Percentiles rank a stretch among this genome's conserved stretches.
phyloP scores from a whole-genome alignment of 2,888 invertebrate species.

The Aplocera efformata region DNA sequence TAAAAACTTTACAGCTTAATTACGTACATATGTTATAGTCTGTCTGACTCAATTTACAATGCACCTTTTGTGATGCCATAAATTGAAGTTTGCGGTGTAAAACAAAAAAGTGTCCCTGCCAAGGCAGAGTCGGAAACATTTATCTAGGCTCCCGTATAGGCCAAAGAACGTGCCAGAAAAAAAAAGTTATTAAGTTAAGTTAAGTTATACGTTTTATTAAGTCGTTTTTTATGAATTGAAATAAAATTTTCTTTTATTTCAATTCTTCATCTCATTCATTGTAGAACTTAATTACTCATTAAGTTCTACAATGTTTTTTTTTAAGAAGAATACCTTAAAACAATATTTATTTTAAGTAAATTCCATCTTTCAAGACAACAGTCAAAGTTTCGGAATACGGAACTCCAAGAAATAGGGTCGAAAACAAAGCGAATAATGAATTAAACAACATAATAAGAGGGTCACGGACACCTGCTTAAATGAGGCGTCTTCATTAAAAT shows the following conservation, averaged over 20 bases:
- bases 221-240: too few relatives aligned
- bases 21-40: conserved; percentile 73
- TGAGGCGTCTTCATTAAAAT: conserved; percentile 76
- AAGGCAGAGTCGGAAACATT: neutral
- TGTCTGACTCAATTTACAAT: conserved; percentile 69
- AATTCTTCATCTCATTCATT: too few relatives aligned
- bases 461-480: conserved; percentile 66
- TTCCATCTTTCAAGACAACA: conserved; percentile 1
- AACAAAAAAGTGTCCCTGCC: conserved; percentile 16
- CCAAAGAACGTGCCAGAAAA: neutral
- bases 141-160: neutral
- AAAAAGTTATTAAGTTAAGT: too few relatives aligned
- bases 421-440: conserved; percentile 78
- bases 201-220: too few relatives aligned
- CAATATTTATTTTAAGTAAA: too few relatives aligned
- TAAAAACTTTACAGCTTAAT: conserved; percentile 75
- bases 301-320: too few relatives aligned
- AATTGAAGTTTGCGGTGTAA: conserved; percentile 66
- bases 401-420: conserved; percentile 59
- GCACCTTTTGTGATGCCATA: conserved; percentile 63
- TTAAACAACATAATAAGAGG: conserved; percentile 70
- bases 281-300: too few relatives aligned
- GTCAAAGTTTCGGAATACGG: conserved; percentile 27
- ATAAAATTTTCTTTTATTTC: too few relatives aligned
- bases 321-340: too few relatives aligned